These are phyloP conservation scores for Pegoplata infirma DNA, from an alignment of 2,888 invertebrate species.

Conservation along the genomic window DNA sequence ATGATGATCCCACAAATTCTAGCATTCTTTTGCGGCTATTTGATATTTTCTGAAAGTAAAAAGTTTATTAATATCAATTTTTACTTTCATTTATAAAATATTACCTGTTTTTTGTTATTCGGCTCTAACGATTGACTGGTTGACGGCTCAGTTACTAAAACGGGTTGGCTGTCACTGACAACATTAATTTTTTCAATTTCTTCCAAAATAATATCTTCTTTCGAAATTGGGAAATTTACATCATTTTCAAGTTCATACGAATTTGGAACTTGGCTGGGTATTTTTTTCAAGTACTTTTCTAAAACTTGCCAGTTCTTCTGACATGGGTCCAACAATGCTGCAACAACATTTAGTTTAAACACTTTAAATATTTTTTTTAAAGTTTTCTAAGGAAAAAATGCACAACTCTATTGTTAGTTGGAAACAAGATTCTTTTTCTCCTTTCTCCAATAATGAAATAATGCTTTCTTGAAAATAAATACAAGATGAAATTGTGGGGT, in stretches of 20 bases:
- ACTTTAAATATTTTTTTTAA: not conserved
- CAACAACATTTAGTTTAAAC: not conserved
- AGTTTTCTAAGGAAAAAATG: not conserved
- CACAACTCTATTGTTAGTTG: not conserved
- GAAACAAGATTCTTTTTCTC: not conserved
- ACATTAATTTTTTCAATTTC: too few species aligned
- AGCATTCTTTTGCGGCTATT: too few species aligned
- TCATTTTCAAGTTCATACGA: not conserved
- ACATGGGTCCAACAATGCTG: not conserved
- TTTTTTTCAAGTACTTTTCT: not conserved
- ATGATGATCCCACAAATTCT: too few species aligned
- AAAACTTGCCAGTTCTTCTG: slow-evolving; percentile 5
- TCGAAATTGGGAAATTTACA: too few species aligned
- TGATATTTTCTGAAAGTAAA: too few species aligned
- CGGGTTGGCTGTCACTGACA: too few species aligned
- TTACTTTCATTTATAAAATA: too few species aligned
- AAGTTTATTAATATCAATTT: too few species aligned
- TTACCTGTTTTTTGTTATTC: too few species aligned
- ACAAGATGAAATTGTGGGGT: slow-evolving; percentile 3
- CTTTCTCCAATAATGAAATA: not conserved
- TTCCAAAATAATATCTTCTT: too few species aligned
- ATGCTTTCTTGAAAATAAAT: slow-evolving; percentile 13
- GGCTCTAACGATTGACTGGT: too few species aligned
- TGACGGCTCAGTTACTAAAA: too few species aligned
- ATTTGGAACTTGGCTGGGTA: not conserved